These are phyloP conservation scores for Distichodus sexfasciatus DNA, from an alignment of 2,797 vertebrate genomes.

Conservation along the genomic window DNA sequence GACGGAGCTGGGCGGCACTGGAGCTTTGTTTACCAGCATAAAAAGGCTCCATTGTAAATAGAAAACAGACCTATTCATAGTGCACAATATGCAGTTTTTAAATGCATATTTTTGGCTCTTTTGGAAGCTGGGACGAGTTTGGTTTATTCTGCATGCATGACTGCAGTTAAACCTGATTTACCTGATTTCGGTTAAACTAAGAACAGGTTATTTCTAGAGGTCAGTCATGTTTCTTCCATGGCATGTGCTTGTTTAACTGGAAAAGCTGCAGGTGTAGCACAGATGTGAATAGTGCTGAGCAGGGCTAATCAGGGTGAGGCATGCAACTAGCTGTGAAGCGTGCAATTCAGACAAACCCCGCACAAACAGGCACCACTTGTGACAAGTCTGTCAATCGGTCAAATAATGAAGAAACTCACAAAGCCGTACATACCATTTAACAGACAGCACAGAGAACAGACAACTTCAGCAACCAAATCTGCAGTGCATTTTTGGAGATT, in stretches of 20 bases:
- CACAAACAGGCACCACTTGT: slow-evolving; percentile 21
- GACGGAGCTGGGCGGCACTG: not conserved
- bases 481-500: slow-evolving; percentile 8
- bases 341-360: slow-evolving; percentile 44
- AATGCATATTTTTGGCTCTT: not conserved
- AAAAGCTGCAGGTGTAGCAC: not conserved
- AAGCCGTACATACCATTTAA: slow-evolving; percentile 39
- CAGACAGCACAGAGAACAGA: not conserved
- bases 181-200: not conserved
- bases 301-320: slow-evolving; percentile 52
- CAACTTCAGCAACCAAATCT: slow-evolving; percentile 37
- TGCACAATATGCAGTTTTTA: not conserved
- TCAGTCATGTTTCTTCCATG: not conserved
- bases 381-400: slow-evolving; percentile 6
- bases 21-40: not conserved
- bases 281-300: not conserved
- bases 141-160: not conserved
- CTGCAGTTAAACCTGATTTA: not conserved
- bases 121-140: not conserved
- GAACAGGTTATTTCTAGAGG: not conserved
- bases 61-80: not conserved
- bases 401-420: not conserved
- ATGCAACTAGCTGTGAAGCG: slow-evolving; percentile 64
- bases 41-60: slow-evolving; percentile 16
- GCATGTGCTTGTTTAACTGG: not conserved